phyloP scores from a whole-genome alignment of 1,140 invertebrate species.

The Apis florea region DNA sequence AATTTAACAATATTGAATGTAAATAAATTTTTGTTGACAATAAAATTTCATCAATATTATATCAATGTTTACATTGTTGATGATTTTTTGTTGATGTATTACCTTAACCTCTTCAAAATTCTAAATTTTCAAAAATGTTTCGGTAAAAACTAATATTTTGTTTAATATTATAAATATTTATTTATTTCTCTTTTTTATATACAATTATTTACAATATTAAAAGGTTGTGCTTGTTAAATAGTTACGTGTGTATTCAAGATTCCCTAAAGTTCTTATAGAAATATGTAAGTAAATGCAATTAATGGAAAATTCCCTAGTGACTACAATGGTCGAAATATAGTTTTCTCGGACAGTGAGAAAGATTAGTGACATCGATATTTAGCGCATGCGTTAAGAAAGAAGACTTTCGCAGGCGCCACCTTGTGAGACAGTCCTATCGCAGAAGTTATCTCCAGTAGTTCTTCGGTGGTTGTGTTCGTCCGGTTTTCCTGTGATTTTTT shows the following conservation, averaged over 20 bases:
- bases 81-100: background rate
- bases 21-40: background rate
- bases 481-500: constrained; percentile 62
- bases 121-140: background rate
- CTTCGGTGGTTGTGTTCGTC: constrained; percentile 60
- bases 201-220: background rate
- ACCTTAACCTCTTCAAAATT: constrained; percentile 14
- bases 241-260: background rate
- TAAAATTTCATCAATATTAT: background rate
- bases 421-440: constrained; percentile 66
- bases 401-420: constrained; percentile 62
- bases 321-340: too few relatives aligned
- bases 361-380: constrained; percentile 38
- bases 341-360: background rate
- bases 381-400: constrained; percentile 58
- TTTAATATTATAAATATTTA: background rate
- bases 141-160: background rate
- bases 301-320: constrained; percentile 1
- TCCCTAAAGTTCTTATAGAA: background rate
- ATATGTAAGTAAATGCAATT: background rate
- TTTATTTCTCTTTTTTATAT: background rate
- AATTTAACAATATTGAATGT: background rate
- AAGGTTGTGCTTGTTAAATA: background rate
- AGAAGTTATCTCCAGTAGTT: constrained; percentile 69
- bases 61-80: background rate